Conservation (phyloP, 2,797 vertebrate genomes). For the Tachyglossus aculeatus region DNA sequence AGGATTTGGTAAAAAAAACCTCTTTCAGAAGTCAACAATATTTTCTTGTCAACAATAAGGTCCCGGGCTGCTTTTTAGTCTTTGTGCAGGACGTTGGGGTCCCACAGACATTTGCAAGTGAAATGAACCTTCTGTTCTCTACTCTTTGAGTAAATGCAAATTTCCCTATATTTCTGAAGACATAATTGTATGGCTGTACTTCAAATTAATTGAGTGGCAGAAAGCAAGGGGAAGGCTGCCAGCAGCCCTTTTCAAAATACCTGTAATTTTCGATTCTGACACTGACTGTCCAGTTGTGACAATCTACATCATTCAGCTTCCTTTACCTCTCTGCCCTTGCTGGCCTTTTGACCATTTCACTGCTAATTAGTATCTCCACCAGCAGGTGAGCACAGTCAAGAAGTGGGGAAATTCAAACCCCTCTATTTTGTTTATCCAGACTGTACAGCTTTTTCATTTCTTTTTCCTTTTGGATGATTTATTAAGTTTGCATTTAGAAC, state of each 20-base stretch:
- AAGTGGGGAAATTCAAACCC: too few relatives aligned
- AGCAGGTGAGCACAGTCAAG: too few relatives aligned
- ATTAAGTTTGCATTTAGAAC: too few relatives aligned
- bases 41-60: background rate
- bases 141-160: background rate
- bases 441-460: too few relatives aligned
- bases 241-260: background rate
- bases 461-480: too few relatives aligned
- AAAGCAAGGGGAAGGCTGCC: background rate
- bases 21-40: background rate
- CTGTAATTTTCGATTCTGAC: background rate
- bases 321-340: too few relatives aligned
- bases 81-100: background rate
- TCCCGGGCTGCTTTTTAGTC: background rate
- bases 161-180: background rate
- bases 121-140: background rate
- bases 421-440: too few relatives aligned
- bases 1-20: background rate
- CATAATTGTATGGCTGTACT: background rate
- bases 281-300: background rate
- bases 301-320: too few relatives aligned
- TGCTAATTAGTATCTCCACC: too few relatives aligned
- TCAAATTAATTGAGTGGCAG: background rate
- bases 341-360: too few relatives aligned
- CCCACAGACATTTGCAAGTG: background rate